Base-by-base conservation (phyloP, 2,888 invertebrate species). In the Erpobdella octoculata region DNA sequence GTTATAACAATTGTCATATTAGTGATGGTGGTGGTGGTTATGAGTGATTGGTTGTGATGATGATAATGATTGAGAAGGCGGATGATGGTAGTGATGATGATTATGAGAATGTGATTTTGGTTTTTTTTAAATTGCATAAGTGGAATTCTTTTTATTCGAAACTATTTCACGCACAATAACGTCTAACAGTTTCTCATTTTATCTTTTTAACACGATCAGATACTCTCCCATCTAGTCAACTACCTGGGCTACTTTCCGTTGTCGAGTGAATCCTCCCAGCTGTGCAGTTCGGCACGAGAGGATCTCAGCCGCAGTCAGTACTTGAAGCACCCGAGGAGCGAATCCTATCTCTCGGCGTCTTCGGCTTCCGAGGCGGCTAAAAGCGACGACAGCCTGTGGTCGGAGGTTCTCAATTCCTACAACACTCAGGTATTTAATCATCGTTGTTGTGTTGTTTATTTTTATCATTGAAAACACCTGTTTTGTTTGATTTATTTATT, bases 221-320 rank as follows among this genome's bases (percentile, higher is more conserved):
- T 53, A 53, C 53, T 53, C 28, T 28, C 21, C 77, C 94, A 96
- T 84, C 86, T 96, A 77, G 89, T 95, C 6, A 90, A 93, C 76
- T 92, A 93, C 85, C 85, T 95, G 77, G 93, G 93, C 0, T 95
- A 96, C 83, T 96, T 95, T 86, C 96, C 96, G 18, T 80, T 81
- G 80, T 53, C 53, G 15, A 53, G 28, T 25, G 53, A 53, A 21
- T 91, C 92, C 38, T 62, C n/a, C 36, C 74, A 89, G 89, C 66
- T 91, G 92, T 70, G 92, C 94, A 0, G 90, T 93, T 64, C 88
- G 92, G 74, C 95, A 18, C 91, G 91, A 77, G 96, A 96, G 83
- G 89, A 92, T 78, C 93, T 95, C 82, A 95, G 96, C 83, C 73
- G 78, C 66, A 95, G 95, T 83, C 71, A 78, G 64, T 76, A 79